Base-by-base conservation (phyloP, 1,140 invertebrate species). In the Battus philenor region DNA sequence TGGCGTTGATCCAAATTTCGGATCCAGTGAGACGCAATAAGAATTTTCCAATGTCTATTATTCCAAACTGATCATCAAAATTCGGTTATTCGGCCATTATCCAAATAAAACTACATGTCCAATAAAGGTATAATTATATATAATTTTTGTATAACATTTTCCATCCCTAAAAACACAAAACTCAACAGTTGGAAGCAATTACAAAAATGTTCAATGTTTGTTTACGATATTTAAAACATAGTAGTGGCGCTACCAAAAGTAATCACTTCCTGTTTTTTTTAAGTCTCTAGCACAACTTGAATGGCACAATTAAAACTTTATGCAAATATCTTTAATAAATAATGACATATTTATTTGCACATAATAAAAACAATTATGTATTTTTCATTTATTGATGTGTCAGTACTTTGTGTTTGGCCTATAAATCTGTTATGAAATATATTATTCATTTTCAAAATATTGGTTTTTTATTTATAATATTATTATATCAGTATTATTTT, bases 91-190 rank as follows among this genome's bases (percentile, higher is more conserved):
- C 26, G 18, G 30, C 41, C 47, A 44, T 50, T 31, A 9, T 33
- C 16, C 26, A 47, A 20, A 18, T 18, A 33, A 33, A 36, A 36
- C 39, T 36, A 34, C 29, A 41, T 47, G 60, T 44, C 59, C 48
- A 50, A 60, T 59, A 65, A 58, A 59, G 62, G 53, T 51, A 53
- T 69, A 71, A 72, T 72, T 66, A 64, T 57, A 61, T 67, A 48
- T 75, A 59, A 70, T 75, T 72, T 48, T 44, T 36, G 44, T 52
- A 50, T 46, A 52, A 47, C 56, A 55, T 58, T 60, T 55, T 50
- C 57, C 20, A 34, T 16, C 16, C 32, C 18, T 17, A 18, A 34
- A 20, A 3, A 3, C 32, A 9, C 32, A 15, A 16, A 9, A 34
- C 1, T 32, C 16, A 15, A 32, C 11, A 34, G 16, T 34, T 20